Percentiles rank a stretch among this genome's conserved stretches.
phyloP scores from a whole-genome alignment of 1,140 invertebrate species.

The Cryptotermes secundus region DNA sequence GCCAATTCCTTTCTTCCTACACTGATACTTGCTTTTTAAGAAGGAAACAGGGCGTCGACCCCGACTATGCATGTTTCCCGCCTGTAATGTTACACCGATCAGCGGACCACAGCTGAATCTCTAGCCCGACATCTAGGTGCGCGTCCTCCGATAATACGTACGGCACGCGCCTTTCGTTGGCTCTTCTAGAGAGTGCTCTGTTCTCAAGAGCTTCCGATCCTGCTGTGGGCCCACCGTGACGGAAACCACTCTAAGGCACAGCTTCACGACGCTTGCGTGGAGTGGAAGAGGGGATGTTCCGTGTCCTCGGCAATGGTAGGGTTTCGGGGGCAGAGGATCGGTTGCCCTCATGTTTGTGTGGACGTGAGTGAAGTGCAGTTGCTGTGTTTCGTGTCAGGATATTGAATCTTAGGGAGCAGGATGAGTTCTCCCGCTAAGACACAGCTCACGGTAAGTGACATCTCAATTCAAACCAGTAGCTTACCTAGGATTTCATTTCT shows the following conservation, averaged over 20 bases:
- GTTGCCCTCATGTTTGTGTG: background rate
- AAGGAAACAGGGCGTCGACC: too few species aligned
- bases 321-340: background rate
- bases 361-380: background rate
- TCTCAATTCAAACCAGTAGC: too few species aligned
- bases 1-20: too few species aligned
- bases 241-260: background rate
- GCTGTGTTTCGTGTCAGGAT: background rate
- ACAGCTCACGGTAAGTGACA: background rate
- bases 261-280: conserved; percentile 11
- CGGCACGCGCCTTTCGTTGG: background rate
- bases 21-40: too few species aligned
- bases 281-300: background rate
- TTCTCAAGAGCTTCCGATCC: background rate
- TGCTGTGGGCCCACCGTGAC: background rate
- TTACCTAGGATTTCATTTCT: too few species aligned
- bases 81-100: too few species aligned
- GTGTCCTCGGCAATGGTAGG: background rate
- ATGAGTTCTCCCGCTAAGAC: background rate
- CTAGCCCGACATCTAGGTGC: too few species aligned
- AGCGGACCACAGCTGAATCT: too few species aligned
- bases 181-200: background rate
- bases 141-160: background rate
- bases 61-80: too few species aligned
- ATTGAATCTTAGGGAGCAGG: background rate